Evolutionary conservation across 1,140 invertebrate genomes (phyloP), one percentile per base, ranked within the genome.

Genomic region (Conus ventricosus): DNA sequence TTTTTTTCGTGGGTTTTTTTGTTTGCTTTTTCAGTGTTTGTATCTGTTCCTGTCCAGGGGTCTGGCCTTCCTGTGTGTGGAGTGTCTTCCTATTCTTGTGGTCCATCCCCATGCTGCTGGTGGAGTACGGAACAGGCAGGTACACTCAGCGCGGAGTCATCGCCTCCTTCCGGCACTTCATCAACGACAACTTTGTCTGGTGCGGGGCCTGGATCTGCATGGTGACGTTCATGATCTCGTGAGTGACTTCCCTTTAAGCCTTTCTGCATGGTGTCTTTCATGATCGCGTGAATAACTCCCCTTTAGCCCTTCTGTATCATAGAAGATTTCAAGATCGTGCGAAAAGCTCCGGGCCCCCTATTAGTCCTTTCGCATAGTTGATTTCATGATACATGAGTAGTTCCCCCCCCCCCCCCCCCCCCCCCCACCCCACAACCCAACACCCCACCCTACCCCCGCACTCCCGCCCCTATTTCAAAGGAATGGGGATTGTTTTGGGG

Each of bases 81-180:
- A 20, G 93, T 7, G 0, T 93, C n/a, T 94, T 94, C 89, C 87
- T 94, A 27, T 88, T 94, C 39, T 81, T 94, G 0, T 95, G 94
- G 94, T 94, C 94, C 7, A 91, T 91, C 23, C 94, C 94, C 5
- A 91, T 94, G 88, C 85, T 94, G 13, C 60, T 94, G 55, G 88
- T 95, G 6, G 94, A 95, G 87, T 94, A 94, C 89, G 92, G 90
- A 15, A 93, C 92, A 20, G 94, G 94, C 10, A 88, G 94, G 25
- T 94, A 91, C 90, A 93, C 92, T 10, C 92, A 92, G 84, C 91
- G 90, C 25, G 91, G 92, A 10, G 90, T 94, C 5, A 89, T 95
- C 75, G 90, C 89, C 3, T 93, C 92, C 54, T 94, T 94, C 88
- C 88, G 89, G 13, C 71, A 92, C 51, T 91, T 94, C 60, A 55